Conservation (phyloP, 2,113 vertebrate species). For the Lophotis ruficrista region DNA sequence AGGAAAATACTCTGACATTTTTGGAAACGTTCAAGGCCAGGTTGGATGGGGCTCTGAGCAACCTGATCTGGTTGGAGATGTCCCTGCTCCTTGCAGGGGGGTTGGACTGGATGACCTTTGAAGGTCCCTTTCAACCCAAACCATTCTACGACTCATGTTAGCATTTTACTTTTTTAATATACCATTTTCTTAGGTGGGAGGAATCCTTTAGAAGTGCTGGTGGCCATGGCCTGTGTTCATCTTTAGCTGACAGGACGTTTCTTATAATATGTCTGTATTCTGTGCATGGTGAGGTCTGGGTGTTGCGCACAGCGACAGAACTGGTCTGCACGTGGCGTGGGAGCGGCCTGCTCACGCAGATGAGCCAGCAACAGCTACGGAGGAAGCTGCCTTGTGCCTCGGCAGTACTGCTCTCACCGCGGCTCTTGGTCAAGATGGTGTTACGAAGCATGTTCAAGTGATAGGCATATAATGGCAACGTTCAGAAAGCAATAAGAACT, state of each 20-base stretch:
- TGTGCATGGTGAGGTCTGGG: background rate
- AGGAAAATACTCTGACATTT: background rate
- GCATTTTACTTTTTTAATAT: background rate
- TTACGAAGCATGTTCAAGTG: background rate
- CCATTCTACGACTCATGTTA: background rate
- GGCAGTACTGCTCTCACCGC: background rate
- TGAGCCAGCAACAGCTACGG: background rate
- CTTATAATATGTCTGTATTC: accelerated
- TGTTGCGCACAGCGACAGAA: background rate
- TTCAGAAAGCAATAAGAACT: background rate
- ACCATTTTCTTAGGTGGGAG: background rate
- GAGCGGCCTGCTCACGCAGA: background rate
- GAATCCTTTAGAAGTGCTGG: background rate
- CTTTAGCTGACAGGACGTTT: background rate
- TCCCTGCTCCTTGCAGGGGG: too few relatives aligned
- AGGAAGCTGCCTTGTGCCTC: background rate
- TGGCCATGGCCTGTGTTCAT: background rate
- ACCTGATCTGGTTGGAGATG: too few relatives aligned
- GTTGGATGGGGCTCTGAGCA: too few relatives aligned
- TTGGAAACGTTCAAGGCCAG: too few relatives aligned
- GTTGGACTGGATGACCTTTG: too few relatives aligned
- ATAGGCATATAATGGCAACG: background rate
- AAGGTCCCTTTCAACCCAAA: too few relatives aligned
- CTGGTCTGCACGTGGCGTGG: accelerated
- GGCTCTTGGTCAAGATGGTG: background rate